Evolutionary conservation across 2,113 vertebrate genomes (phyloP).

Genomic region (Brienomyrus longianalis): DNA sequence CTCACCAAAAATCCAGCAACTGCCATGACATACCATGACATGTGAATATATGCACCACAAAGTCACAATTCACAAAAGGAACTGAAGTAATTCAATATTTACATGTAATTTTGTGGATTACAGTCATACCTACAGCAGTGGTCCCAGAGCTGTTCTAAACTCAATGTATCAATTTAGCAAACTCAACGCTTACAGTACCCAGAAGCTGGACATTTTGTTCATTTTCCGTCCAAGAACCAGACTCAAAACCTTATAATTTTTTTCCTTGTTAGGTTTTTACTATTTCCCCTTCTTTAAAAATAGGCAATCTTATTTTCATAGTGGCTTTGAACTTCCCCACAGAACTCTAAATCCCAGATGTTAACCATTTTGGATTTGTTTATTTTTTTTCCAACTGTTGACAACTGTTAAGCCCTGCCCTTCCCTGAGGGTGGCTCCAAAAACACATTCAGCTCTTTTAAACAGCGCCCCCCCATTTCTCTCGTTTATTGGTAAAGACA

Average conservation of each 20-base stretch:
- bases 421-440: conserved; percentile 30
- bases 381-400: conserved; percentile 41
- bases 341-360: conserved; percentile 59
- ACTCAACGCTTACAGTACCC: background rate
- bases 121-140: background rate
- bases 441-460: conserved; percentile 19
- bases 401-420: conserved; percentile 38
- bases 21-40: background rate
- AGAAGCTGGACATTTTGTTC: conserved; percentile 39
- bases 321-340: conserved; percentile 64
- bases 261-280: conserved; percentile 57
- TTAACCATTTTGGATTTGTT: conserved; percentile 55
- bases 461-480: conserved; percentile 21
- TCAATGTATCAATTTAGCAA: background rate
- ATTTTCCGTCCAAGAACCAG: conserved; percentile 27
- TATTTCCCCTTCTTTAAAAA: conserved; percentile 54
- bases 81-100: background rate
- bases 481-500: conserved; percentile 6
- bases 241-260: conserved; percentile 57
- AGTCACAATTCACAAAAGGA: background rate
- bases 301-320: conserved; percentile 64
- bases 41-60: background rate
- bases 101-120: background rate
- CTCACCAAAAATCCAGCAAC: background rate
- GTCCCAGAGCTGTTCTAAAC: background rate